Conservation (phyloP, 2,113 vertebrate species). For the Psophia crepitans region DNA sequence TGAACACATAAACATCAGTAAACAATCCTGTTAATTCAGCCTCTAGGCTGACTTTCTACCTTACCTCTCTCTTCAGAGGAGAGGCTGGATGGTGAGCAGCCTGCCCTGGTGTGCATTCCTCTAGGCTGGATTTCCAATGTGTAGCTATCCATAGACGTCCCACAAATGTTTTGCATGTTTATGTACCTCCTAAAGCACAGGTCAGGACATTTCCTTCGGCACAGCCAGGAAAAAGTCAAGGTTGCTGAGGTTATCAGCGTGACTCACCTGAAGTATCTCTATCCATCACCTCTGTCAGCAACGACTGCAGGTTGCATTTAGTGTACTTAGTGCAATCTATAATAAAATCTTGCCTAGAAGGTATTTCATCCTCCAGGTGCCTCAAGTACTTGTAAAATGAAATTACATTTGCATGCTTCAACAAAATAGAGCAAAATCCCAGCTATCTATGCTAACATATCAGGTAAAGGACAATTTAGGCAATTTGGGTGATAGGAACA, state of each 20-base stretch:
- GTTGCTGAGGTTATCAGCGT: neutral
- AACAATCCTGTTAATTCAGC: neutral
- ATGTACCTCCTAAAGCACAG: neutral
- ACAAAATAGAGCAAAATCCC: neutral
- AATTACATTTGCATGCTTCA: neutral
- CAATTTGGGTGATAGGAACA: neutral
- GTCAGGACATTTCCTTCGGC: neutral
- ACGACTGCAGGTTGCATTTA: neutral
- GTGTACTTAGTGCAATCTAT: neutral
- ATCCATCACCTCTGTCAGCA: neutral
- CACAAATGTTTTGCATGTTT: neutral
- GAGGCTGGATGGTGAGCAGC: neutral
- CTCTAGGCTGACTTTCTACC: neutral
- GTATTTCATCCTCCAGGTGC: neutral
- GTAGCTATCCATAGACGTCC: neutral
- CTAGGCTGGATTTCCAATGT: neutral
- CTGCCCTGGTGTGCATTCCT: neutral
- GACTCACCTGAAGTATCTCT: neutral
- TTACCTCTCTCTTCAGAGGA: neutral
- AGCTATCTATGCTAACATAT: neutral
- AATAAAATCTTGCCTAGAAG: neutral
- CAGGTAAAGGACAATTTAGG: neutral
- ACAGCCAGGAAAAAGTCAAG: neutral
- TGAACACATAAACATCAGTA: neutral
- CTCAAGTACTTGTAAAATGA: fast-evolving